Evolutionary conservation across 2,113 vertebrate genomes (phyloP).

Genomic region (Carassius gibelio): DNA sequence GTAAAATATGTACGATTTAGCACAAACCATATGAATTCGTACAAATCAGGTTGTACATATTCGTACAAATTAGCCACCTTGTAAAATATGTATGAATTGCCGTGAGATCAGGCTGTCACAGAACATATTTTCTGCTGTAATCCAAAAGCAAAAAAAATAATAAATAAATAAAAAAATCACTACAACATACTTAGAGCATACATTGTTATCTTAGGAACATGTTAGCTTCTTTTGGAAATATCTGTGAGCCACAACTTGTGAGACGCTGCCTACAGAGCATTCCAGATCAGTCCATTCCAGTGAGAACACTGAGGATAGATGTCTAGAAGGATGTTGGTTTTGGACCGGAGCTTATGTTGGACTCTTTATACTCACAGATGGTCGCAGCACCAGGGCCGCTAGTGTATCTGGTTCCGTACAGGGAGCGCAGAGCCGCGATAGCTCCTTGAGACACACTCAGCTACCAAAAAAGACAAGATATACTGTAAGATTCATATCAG

Average conservation of each 20-base stretch:
- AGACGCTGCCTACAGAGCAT: no score
- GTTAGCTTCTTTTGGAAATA: not conserved
- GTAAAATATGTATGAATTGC: no score
- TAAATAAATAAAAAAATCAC: no score
- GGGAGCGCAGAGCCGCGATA: constrained; percentile 69
- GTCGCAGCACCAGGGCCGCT: constrained; percentile 82
- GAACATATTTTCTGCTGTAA: no score
- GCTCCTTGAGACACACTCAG: constrained; percentile 73
- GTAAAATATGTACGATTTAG: no score
- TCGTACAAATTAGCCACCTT: no score
- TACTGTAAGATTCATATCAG: not conserved
- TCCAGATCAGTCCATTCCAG: no score
- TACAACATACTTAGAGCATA: not conserved
- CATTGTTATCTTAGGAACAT: not conserved
- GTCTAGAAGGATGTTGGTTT: not conserved
- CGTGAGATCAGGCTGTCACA: no score
- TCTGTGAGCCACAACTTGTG: no score
- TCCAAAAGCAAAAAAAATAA: no score
- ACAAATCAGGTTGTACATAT: no score
- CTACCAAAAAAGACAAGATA: constrained; percentile 48
- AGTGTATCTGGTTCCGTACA: constrained; percentile 83
- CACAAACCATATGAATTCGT: no score
- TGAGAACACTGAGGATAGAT: not conserved
- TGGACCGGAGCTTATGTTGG: not conserved
- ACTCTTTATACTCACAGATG: constrained; percentile 84